Evolutionary conservation across 2,888 invertebrate species (phyloP), one percentile per base, ranked within the genome.

Genomic region (Molanna angustata): DNA sequence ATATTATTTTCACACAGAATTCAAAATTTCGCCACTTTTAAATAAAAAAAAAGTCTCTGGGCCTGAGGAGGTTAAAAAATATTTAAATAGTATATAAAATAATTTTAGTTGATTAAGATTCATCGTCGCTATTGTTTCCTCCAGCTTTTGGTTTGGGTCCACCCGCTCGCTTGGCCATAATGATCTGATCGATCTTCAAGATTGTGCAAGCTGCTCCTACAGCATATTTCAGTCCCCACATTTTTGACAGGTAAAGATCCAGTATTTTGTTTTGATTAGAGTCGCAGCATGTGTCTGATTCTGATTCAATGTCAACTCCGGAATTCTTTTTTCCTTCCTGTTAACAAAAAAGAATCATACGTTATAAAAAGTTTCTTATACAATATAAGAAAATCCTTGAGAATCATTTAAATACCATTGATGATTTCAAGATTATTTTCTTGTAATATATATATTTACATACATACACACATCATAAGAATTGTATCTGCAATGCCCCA

Each of bases 91-190:
- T n/a, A n/a, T n/a, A n/a, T n/a, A n/a, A n/a, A n/a, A n/a, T n/a
- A n/a, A n/a, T n/a, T n/a, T n/a, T n/a, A n/a, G n/a, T n/a, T n/a
- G 11, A 61, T 65, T 82, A 82, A 65, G 79, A 82, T 67, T 90
- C 89, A 64, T 90, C 90, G 69, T 90, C 90, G 64, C 86, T 84
- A 62, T 76, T 75, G 18, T 71, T 78, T 6, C 80, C 81, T 9
- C 73, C 74, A 56, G 81, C 82, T 64, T 83, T 82, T 1, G 90
- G 82, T 70, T 95, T 96, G 0, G 96, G 96, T 39, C 97, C 97
- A 40, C 97, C 97, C 13, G 96, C 95, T 63, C 90, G 82, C 75
- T 97, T 97, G 0, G 97, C 94, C 96, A 97, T 96, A 61, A 98
- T 97, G 62, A 98, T 97, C 76, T 97, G 94, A 74, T 97, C 95